Base-by-base conservation (phyloP, 1,140 invertebrate genomes). In the Proctacanthus coquilletti region DNA sequence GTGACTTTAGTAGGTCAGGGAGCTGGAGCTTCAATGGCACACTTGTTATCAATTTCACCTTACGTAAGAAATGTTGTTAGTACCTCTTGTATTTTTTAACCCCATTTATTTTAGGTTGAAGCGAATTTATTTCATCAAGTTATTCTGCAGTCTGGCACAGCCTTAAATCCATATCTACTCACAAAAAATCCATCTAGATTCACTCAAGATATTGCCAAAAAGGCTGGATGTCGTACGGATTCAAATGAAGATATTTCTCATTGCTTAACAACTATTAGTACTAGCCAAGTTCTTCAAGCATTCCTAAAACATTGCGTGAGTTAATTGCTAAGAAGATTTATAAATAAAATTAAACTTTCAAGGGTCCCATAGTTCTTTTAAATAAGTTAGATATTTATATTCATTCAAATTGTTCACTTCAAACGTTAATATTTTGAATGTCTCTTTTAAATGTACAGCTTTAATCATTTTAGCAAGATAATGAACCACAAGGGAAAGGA, bases 1-100 rank as follows among this genome's bases (percentile, higher is more conserved):
- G 66, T 79, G 11, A 66, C 64, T 0, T 39, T 73, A 5, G 61
- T 47, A 1, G 71, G 71, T 1, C 68, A 71, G 43, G 64, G 65
- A 43, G 65, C 65, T 14, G 69, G 69, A 1, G 64, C 60, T 5
- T 50, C 46, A 6, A 39, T 48, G 4, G 56, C 52, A 0, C 58
- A 63, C 34, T 9, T 61, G 5, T 42, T 62, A 0, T 48, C 54
- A 1, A 18, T 63, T 31, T 9, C 23, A 27, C 23, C 23, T 27
- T 8, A 9, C 8, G 23, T 27, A 27, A n/a, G n/a, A n/a, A n/a
- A n/a, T n/a, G n/a, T n/a, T n/a, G n/a, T n/a, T n/a, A n/a, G n/a
- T n/a, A n/a, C n/a, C n/a, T n/a, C n/a, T n/a, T 13, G 23, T 27
- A 27, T 13, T 27, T 13, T 27, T 27, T 9, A 13, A 9, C 23